A percentile compares a stretch with the other conserved stretches of the same genome.
Evolutionary conservation across 2,113 vertebrate genomes (phyloP).

Genomic region (Sphaerodactylus townsendi): DNA sequence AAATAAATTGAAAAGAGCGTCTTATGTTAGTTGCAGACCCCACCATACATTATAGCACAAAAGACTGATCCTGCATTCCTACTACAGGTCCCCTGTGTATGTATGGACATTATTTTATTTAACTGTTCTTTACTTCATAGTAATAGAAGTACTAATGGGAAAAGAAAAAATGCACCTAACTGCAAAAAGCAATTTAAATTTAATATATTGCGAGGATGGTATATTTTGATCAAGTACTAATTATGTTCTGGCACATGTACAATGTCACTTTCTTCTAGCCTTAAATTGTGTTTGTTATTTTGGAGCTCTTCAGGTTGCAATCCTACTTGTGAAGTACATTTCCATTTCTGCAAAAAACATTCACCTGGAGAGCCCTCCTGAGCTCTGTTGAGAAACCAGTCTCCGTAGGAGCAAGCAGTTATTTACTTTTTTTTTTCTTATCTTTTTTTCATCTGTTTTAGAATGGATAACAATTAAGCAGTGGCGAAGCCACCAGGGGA

Average conservation of each 20-base stretch:
- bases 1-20: background rate
- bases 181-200: no score
- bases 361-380: background rate
- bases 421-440: background rate
- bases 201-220: no score
- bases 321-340: background rate
- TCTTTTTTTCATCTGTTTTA: background rate
- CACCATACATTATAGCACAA: background rate
- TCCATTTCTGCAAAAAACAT: background rate
- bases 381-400: background rate
- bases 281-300: no score
- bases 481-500: no score
- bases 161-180: no score
- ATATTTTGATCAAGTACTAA: no score
- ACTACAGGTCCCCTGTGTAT: background rate
- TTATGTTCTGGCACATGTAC: no score
- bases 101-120: no score
- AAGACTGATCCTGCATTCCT: background rate
- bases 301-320: no score
- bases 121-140: no score
- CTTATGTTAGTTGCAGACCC: background rate
- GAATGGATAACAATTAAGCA: background rate
- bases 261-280: no score
- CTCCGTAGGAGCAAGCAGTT: background rate
- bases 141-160: no score